Evolutionary conservation across 2,113 vertebrate genomes (phyloP).

Genomic region (Carlito syrichta): DNA sequence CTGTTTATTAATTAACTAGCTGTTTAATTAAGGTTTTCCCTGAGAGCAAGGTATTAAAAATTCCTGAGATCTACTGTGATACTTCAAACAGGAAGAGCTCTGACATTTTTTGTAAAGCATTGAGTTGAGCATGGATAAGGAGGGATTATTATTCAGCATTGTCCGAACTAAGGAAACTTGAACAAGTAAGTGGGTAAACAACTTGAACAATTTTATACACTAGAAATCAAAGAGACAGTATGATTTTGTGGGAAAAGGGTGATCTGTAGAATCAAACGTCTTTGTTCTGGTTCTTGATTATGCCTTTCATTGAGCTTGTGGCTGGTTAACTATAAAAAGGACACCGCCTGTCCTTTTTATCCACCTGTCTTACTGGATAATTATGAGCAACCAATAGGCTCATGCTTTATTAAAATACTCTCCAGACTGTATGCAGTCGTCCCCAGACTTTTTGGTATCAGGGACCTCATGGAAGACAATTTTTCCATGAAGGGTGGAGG

Average conservation of each 20-base stretch:
- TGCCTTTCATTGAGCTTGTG: background rate
- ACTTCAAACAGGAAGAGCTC: background rate
- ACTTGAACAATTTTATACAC: background rate
- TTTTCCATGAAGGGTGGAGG: no score
- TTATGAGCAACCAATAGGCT: background rate
- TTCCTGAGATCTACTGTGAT: background rate
- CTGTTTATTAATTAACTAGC: background rate
- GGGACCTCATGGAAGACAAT: no score
- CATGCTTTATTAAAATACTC: background rate
- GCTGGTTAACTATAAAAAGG: background rate
- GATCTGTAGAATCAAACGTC: background rate
- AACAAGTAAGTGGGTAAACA: background rate
- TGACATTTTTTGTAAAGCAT: no score
- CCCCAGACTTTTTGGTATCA: no score
- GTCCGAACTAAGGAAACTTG: background rate
- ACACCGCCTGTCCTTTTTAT: no score
- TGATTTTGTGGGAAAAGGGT: background rate
- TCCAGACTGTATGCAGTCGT: background rate
- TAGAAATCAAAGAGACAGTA: background rate
- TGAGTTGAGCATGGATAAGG: background rate
- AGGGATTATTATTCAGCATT: background rate
- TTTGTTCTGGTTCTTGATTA: background rate
- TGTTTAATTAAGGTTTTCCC: background rate
- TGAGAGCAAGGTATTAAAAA: background rate
- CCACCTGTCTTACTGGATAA: background rate